phyloP scores from a whole-genome alignment of 1,140 invertebrate species.

The Lepeophtheirus salmonis region DNA sequence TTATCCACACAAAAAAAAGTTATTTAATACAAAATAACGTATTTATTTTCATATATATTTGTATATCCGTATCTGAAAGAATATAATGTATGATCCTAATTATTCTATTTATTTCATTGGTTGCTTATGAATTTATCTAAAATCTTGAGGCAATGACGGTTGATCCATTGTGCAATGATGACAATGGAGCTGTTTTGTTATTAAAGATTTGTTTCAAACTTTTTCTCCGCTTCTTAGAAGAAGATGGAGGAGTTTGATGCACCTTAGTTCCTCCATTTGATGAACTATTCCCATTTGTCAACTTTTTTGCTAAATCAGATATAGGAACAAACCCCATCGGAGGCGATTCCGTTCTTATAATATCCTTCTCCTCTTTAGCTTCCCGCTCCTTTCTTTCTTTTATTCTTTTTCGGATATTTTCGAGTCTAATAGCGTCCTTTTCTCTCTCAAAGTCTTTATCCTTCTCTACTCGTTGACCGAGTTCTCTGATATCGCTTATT shows the following conservation, averaged over 20 bases:
- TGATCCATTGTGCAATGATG: too few species aligned
- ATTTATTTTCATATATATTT: too few species aligned
- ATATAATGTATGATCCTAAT: too few species aligned
- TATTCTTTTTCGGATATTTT: conserved; percentile 5
- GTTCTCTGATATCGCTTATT: neutral
- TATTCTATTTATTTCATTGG: too few species aligned
- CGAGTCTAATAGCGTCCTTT: neutral
- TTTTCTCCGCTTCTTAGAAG: neutral
- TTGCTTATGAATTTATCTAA: too few species aligned
- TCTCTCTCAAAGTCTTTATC: conserved; percentile 2
- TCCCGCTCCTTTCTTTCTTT: conserved; percentile 5
- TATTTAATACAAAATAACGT: too few species aligned
- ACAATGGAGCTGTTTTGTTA: neutral
- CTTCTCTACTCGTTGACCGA: conserved; percentile 7
- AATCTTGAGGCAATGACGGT: too few species aligned
- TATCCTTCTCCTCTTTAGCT: neutral
- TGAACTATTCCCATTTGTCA: neutral
- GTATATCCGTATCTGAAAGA: too few species aligned
- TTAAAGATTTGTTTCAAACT: neutral
- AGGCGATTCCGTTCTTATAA: neutral
- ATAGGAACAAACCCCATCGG: neutral
- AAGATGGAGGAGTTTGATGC: neutral
- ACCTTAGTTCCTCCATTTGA: neutral
- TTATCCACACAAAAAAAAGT: too few species aligned
- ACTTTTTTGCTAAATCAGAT: neutral